Percentiles rank a stretch among this genome's conserved stretches.
Evolutionary conservation across 1,140 invertebrate genomes (phyloP).

Genomic region (Mactra quadrangularis): DNA sequence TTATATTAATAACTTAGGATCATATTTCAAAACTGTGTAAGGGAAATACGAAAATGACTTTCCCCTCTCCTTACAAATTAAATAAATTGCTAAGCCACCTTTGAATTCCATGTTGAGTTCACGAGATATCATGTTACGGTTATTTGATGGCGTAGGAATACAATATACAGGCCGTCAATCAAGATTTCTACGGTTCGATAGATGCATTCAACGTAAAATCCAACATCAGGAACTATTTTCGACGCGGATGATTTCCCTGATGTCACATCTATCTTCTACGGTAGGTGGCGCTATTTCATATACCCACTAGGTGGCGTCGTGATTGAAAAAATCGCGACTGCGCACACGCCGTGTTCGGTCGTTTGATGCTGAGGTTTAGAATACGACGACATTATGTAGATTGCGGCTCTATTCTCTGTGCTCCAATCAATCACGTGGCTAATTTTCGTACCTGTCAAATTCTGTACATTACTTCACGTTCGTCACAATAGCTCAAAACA

Average conservation of each 20-base stretch:
- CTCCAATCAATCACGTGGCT: conserved; percentile 50
- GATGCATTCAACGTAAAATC: conserved; percentile 24
- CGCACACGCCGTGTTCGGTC: conserved; percentile 38
- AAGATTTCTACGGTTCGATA: conserved; percentile 2
- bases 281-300: conserved; percentile 26
- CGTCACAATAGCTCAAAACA: conserved; percentile 42
- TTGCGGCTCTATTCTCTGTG: conserved; percentile 34
- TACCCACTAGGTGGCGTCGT: conserved; percentile 36
- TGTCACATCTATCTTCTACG: conserved; percentile 57
- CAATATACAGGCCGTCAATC: conserved; percentile 34
- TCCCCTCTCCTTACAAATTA: conserved; percentile 40
- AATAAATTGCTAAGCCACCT: conserved; percentile 26
- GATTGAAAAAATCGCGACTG: conserved; percentile 53
- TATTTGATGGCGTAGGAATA: conserved; percentile 4
- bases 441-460: conserved; percentile 60
- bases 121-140: conserved; percentile 42
- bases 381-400: conserved; percentile 57
- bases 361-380: conserved; percentile 57
- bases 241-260: conserved; percentile 52
- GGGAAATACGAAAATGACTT: conserved; percentile 45
- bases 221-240: conserved; percentile 40
- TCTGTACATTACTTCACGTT: conserved; percentile 55
- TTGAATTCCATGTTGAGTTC: conserved; percentile 24
- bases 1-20: conserved; percentile 49
- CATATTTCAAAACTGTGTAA: conserved; percentile 47